Conservation (phyloP, 2,888 invertebrate species). For the Dasypogon diadema region DNA sequence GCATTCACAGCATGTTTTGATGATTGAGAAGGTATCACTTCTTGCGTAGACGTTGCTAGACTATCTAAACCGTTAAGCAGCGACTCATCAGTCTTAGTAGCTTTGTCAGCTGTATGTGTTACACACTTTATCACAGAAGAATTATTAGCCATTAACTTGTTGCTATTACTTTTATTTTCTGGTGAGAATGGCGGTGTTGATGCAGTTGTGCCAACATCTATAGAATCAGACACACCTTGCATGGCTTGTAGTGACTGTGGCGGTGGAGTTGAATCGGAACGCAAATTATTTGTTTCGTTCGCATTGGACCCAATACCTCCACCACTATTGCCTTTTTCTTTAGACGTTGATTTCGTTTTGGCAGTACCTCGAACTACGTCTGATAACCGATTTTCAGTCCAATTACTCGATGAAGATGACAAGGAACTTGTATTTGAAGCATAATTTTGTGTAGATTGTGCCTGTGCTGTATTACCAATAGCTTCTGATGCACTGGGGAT, state of each 20-base stretch:
- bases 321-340: conserved; percentile 58
- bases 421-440: conserved; percentile 22
- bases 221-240: conserved; percentile 56
- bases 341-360: conserved; percentile 65
- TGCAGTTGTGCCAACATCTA: conserved; percentile 60
- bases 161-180: conserved; percentile 61
- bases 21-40: conserved; percentile 54
- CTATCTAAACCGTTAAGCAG: conserved; percentile 64
- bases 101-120: conserved; percentile 75
- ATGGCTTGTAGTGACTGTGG: conserved; percentile 60
- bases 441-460: conserved; percentile 24
- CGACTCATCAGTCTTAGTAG: conserved; percentile 75
- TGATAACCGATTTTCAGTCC: conserved; percentile 72
- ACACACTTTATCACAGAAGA: conserved; percentile 69
- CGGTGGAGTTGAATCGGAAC: conserved; percentile 53
- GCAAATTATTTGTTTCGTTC: neutral
- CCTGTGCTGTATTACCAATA: conserved; percentile 26
- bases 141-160: conserved; percentile 60
- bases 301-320: neutral
- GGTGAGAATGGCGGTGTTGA: conserved; percentile 74
- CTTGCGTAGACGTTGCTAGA: conserved; percentile 56
- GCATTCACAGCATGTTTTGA: conserved; percentile 54
- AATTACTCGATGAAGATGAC: conserved; percentile 40
- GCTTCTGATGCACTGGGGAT: conserved; percentile 12
- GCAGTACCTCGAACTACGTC: conserved; percentile 84